Base-by-base conservation (phyloP, 2,113 vertebrate species). In the Rhagologus leucostigma region DNA sequence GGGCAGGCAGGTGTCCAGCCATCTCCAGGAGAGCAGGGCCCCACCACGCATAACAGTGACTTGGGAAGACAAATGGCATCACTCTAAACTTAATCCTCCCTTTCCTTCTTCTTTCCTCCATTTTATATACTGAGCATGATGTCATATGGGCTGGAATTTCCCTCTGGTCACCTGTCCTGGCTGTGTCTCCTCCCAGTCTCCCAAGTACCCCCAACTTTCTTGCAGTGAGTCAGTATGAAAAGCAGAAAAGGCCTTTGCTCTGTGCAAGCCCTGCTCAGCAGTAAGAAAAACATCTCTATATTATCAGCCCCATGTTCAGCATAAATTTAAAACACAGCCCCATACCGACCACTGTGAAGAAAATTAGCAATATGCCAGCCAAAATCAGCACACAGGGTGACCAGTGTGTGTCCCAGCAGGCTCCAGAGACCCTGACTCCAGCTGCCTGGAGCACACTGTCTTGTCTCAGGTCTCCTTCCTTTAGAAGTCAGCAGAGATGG, bases 1-100 rank as follows among this genome's bases (percentile, higher is more conserved):
- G n/a, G 39, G n/a, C 60, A 68, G 20, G 42, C 11, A 82, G 27
- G 46, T 75, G n/a, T 75, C 16, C 69, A 68, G 53, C 5, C 33
- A 39, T 21, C 13, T 67, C 33, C 53, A 59, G 60, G 60, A n/a
- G 8, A 23, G 8, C 37, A 39, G 44, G 21, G 33, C 22, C 22
- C 10, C 52, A 81, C n/a, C 50, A 57, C 0, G 0, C 18, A 13
- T 32, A 42, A 37, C 42, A 44, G 33, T 37, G 46, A 59, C 10
- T n/a, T 23, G 18, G 44, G 16, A 60, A 33, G 27, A 67, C 18
- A 39, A 75, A 30, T 5, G 0, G 15, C 7, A 39, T 74, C 33
- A n/a, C 23, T 20, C 29, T 37, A 46, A 74, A 59, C 0, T 0
- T 37, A 50, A 8, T 7, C 23, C 4, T 7, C 10, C 26, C 14